Base-by-base conservation (phyloP, 2,888 invertebrate species). In the Nudaria mundana region DNA sequence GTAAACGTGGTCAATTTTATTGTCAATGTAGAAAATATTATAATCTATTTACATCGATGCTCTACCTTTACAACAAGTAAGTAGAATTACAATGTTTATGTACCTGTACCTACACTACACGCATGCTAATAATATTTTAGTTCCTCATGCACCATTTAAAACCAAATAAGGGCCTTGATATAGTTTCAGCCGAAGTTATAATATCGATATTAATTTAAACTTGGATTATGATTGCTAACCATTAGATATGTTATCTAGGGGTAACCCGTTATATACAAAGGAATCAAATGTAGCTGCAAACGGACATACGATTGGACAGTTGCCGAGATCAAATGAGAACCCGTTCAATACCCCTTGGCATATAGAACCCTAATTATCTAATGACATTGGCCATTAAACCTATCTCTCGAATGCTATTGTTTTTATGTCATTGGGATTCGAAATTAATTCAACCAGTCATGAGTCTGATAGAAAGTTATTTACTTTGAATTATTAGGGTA, bases 401-500 rank as follows among this genome's bases (percentile, higher is more conserved):
- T 32, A 33, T 50, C 40, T 40, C 36, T 42, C 37, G 35, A 33
- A 30, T 35, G 41, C 30, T 31, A 49, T 49, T 52, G 44, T 52
- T 49, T 46, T 53, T 39, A 53, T 43, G 47, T 44, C 46, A 47
- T 51, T 43, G 12, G 46, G 52, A 48, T 48, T 48, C 30, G 47
- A 56, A 56, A 64, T 64, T 58, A 56, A 63, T 58, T 62, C 46
- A 40, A 45, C 38, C 41, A 60, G 45, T 47, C 54, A 52, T 49
- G 45, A 40, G 44, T 47, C 49, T 52, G 51, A 44, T 38, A 43
- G 50, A 48, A 54, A 37, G 43, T 56, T 63, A 63, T 63, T 65
- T 55, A 63, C 56, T 58, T 62, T 59, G 40, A 61, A 49, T 66
- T 66, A 57, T 59, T 59, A 48, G 43, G 48, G 39, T 46, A 44